phyloP scores from a whole-genome alignment of 1,140 invertebrate genomes.

The Vollenhovia emeryi region DNA sequence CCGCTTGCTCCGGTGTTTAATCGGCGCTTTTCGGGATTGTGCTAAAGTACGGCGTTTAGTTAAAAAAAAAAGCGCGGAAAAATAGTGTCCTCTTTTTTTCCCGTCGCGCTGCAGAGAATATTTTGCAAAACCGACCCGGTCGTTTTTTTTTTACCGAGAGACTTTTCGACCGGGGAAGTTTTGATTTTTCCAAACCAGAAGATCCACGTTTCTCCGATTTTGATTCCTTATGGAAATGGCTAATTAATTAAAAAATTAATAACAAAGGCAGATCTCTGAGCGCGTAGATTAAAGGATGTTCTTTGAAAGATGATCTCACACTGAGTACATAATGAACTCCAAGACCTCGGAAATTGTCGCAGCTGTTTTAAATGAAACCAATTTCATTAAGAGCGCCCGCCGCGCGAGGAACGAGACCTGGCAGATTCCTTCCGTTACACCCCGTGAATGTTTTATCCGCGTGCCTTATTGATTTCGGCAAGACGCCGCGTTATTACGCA shows the following conservation, averaged over 20 bases:
- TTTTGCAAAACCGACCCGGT: neutral
- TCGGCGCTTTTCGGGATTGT: neutral
- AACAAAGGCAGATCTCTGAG: too few species aligned
- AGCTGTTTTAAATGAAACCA: neutral
- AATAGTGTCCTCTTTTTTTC: neutral
- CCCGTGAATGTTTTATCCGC: neutral
- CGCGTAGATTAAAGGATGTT: neutral
- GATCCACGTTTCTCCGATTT: neutral
- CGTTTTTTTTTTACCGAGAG: neutral
- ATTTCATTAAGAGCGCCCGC: neutral
- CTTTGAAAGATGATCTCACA: neutral
- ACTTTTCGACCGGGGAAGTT: neutral
- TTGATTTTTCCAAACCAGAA: neutral
- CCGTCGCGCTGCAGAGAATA: neutral
- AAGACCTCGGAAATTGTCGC: neutral
- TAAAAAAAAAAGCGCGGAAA: neutral
- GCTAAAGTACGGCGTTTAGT: neutral
- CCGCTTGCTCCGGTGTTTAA: constrained; percentile 11
- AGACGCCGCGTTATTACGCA: constrained; percentile 38
- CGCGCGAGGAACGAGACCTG: neutral
- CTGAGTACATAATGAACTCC: neutral
- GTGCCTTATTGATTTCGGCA: constrained; percentile 40
- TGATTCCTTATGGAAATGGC: neutral
- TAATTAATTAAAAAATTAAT: neutral
- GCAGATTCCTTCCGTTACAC: neutral